A percentile compares a stretch with the other conserved stretches of the same genome.
phyloP scores from a whole-genome alignment of 1,140 invertebrate genomes.

The Ceratitis capitata region DNA sequence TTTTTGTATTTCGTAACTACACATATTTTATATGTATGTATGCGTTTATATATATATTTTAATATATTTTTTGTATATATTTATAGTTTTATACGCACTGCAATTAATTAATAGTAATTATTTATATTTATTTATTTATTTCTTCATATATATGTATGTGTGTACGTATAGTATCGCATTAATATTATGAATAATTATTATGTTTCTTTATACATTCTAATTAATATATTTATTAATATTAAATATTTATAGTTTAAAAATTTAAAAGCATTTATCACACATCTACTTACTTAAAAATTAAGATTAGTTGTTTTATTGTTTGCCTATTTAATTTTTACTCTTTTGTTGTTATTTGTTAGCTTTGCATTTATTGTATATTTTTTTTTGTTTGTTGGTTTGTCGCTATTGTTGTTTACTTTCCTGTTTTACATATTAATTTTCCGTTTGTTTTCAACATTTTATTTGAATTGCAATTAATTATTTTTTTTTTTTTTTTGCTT shows the following conservation, averaged over 20 bases:
- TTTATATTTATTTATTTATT: too few species aligned
- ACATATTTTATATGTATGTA: background rate
- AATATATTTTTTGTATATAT: too few species aligned
- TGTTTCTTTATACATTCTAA: background rate
- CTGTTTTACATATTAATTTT: too few species aligned
- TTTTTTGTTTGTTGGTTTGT: slow-evolving; percentile 2
- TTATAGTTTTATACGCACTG: slow-evolving; percentile 32
- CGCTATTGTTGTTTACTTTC: background rate
- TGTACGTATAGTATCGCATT: slow-evolving; percentile 30
- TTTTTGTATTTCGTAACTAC: background rate
- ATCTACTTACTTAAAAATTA: slow-evolving; percentile 37
- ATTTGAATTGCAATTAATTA: background rate
- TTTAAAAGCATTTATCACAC: slow-evolving; percentile 41
- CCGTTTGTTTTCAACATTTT: background rate
- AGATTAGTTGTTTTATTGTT: slow-evolving; percentile 21
- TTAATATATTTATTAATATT: slow-evolving; percentile 31
- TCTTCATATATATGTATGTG: too few species aligned
- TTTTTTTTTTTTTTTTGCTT: background rate
- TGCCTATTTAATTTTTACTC: background rate
- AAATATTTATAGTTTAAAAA: slow-evolving; percentile 35
- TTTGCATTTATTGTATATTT: slow-evolving; percentile 3
- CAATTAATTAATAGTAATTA: slow-evolving; percentile 25
- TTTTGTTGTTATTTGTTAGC: background rate
- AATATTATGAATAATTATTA: slow-evolving; percentile 1
- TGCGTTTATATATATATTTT: background rate